Percentiles rank a stretch among this genome's conserved stretches.
Conservation (phyloP, 2,797 vertebrate species). For the Xenops minutus region DNA sequence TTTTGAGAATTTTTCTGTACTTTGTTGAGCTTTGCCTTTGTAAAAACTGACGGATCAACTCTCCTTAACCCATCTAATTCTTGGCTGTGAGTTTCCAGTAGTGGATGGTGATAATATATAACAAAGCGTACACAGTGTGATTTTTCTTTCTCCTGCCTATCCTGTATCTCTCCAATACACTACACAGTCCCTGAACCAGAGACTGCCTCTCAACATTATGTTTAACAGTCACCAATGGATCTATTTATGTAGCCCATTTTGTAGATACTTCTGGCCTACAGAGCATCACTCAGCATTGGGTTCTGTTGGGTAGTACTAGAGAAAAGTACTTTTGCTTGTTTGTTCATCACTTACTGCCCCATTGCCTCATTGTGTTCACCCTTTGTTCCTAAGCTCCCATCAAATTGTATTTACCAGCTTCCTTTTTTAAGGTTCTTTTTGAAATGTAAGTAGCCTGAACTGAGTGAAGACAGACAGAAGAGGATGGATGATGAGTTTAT, state of each 20-base stretch:
- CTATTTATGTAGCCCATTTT: not conserved
- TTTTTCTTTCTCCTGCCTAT: not conserved
- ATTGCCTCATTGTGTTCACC: not conserved
- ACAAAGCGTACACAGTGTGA: not conserved
- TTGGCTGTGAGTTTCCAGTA: not conserved
- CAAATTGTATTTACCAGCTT: not conserved
- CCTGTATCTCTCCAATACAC: too few species aligned
- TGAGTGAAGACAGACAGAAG: not conserved
- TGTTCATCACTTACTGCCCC: not conserved
- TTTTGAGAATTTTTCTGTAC: not conserved
- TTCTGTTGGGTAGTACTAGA: not conserved
- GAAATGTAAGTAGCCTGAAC: not conserved
- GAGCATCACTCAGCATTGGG: not conserved
- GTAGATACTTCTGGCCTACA: not conserved
- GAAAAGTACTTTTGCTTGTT: not conserved
- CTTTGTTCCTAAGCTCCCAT: not conserved
- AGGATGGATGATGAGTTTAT: not conserved
- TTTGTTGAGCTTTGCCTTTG: not conserved
- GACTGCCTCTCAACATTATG: not conserved
- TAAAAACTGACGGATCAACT: not conserved
- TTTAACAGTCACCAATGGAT: not conserved
- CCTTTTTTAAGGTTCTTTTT: not conserved
- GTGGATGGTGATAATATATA: not conserved
- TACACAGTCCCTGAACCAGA: not conserved
- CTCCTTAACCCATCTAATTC: not conserved